These are phyloP conservation scores for Dipodomys spectabilis DNA, from an alignment of 2,113 vertebrate genomes.

Conservation along the genomic window DNA sequence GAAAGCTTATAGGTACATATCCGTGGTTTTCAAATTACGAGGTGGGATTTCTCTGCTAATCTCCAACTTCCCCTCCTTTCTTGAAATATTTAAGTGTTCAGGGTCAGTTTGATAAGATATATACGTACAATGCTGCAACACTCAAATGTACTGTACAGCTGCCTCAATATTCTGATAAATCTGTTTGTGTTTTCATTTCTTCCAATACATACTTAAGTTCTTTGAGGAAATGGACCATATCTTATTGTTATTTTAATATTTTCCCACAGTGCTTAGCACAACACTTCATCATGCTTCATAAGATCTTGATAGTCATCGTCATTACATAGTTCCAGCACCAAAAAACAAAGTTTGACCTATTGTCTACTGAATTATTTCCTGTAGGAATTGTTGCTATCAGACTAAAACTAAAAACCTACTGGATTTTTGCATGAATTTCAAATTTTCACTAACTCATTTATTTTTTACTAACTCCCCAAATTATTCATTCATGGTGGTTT, in stretches of 20 bases:
- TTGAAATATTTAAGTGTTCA: slow-evolving; percentile 3
- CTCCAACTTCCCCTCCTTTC: slow-evolving; percentile 22
- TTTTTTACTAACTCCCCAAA: slow-evolving; percentile 14
- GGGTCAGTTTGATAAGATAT: not conserved
- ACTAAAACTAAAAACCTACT: slow-evolving; percentile 32
- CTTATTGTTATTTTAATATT: not conserved
- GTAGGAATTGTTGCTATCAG: not conserved
- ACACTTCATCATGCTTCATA: slow-evolving; percentile 42
- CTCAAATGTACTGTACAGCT: not conserved
- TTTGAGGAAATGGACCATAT: slow-evolving; percentile 36
- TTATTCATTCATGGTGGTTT: not conserved
- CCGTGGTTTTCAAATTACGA: not conserved
- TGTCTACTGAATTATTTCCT: slow-evolving; percentile 35
- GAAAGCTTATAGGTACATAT: not conserved
- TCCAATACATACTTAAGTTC: slow-evolving; percentile 42
- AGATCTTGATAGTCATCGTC: slow-evolving; percentile 47
- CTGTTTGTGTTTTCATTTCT: slow-evolving; percentile 43
- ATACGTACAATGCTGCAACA: not conserved
- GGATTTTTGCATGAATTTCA: slow-evolving; percentile 38
- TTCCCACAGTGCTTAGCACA: slow-evolving; percentile 6
- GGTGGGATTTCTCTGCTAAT: not conserved
- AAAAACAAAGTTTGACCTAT: slow-evolving; percentile 43
- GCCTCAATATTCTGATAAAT: slow-evolving; percentile 20
- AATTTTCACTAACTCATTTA: slow-evolving; percentile 54
- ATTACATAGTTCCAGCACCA: slow-evolving; percentile 49